Conservation (phyloP, 2,888 invertebrate genomes). For the Pogonocherus hispidulus region DNA sequence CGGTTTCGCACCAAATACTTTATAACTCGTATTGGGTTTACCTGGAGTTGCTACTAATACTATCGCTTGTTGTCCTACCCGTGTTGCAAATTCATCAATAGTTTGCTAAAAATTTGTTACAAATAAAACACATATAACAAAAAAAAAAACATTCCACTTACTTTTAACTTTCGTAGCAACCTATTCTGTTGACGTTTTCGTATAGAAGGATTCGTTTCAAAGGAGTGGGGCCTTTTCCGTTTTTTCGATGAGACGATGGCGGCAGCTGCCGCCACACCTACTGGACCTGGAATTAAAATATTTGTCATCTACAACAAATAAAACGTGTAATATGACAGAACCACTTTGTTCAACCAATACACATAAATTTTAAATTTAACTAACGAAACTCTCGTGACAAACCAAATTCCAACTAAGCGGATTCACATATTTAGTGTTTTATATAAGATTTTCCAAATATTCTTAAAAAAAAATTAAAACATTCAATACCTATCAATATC, state of each 20-base stretch:
- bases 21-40: slow-evolving; percentile 95
- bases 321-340: too few relatives aligned
- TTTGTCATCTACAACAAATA: too few relatives aligned
- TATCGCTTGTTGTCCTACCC: slow-evolving; percentile 97
- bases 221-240: slow-evolving; percentile 93
- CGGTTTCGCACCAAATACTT: slow-evolving; percentile 97
- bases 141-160: slow-evolving; percentile 62
- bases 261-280: slow-evolving; percentile 96
- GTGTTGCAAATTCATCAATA: slow-evolving; percentile 96
- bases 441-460: too few relatives aligned
- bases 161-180: slow-evolving; percentile 86
- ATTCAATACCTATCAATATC: too few relatives aligned
- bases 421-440: too few relatives aligned
- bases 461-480: too few relatives aligned
- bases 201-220: slow-evolving; percentile 97
- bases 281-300: slow-evolving; percentile 77
- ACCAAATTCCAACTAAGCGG: too few relatives aligned
- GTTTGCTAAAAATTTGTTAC: slow-evolving; percentile 77
- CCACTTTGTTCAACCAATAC: too few relatives aligned
- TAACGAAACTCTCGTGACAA: too few relatives aligned
- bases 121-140: background rate
- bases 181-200: slow-evolving; percentile 96
- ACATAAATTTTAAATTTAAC: too few relatives aligned
- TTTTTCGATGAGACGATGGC: slow-evolving; percentile 97
- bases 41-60: slow-evolving; percentile 97